These are phyloP conservation scores for Serranus cabrilla DNA, from an alignment of 2,797 vertebrate species.

Conservation along the genomic window DNA sequence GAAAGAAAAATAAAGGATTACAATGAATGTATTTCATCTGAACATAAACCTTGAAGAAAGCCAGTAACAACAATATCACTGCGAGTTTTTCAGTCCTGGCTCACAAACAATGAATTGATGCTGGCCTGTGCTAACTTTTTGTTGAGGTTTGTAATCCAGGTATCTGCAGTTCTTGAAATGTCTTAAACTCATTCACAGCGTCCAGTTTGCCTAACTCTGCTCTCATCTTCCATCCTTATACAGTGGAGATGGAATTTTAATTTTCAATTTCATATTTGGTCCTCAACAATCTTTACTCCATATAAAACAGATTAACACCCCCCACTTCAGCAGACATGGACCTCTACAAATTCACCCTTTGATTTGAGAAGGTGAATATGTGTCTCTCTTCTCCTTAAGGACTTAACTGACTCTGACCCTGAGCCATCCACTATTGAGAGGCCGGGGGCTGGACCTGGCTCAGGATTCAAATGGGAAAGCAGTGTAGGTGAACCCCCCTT, in stretches of 20 bases:
- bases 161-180: too few species aligned
- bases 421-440: conserved; percentile 96
- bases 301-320: not conserved
- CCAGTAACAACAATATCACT: too few species aligned
- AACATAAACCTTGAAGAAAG: too few species aligned
- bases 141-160: too few species aligned
- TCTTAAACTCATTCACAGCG: too few species aligned
- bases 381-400: conserved; percentile 88
- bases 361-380: conserved; percentile 78
- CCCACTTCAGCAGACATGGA: conserved; percentile 1
- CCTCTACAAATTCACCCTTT: conserved; percentile 38
- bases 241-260: not conserved
- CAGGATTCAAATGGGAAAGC: conserved; percentile 97
- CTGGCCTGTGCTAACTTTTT: too few species aligned
- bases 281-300: not conserved
- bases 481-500: conserved; percentile 86
- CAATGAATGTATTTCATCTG: too few species aligned
- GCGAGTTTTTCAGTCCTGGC: too few species aligned
- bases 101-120: too few species aligned
- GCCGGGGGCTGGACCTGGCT: conserved; percentile 92
- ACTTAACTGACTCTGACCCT: conserved; percentile 95
- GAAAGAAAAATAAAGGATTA: too few species aligned
- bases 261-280: not conserved
- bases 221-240: too few species aligned
- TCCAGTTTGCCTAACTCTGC: not conserved